A percentile compares a stretch with the other conserved stretches of the same genome.
These are phyloP conservation scores for Drosophila quinaria DNA, from an alignment of 2,888 invertebrate genomes.

Conservation along the genomic window DNA sequence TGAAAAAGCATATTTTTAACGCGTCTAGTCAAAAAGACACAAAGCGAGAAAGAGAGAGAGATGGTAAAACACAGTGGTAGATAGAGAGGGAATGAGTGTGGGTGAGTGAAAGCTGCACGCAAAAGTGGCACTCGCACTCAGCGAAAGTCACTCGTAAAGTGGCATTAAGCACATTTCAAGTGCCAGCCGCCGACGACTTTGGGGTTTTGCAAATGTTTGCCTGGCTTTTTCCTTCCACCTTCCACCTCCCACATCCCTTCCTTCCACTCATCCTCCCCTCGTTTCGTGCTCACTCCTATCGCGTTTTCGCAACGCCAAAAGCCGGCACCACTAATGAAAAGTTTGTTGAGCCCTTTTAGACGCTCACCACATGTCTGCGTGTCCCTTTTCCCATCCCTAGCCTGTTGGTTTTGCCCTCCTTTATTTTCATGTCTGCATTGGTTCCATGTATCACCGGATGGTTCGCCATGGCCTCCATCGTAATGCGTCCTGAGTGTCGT, in stretches of 20 bases:
- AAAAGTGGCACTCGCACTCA: slow-evolving; percentile 79
- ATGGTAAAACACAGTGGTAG: slow-evolving; percentile 1
- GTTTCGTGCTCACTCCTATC: slow-evolving; percentile 9
- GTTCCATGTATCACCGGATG: slow-evolving; percentile 13
- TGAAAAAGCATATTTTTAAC: slow-evolving; percentile 66
- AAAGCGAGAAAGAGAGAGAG: background rate
- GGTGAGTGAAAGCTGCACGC: slow-evolving; percentile 56
- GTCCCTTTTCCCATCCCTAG: slow-evolving; percentile 10
- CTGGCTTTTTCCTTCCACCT: slow-evolving; percentile 45
- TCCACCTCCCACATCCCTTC: too few species aligned
- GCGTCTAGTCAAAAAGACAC: slow-evolving; percentile 55
- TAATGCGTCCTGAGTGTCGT: slow-evolving; percentile 60
- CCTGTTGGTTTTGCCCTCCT: background rate
- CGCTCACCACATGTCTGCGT: slow-evolving; percentile 55
- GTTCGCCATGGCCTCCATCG: slow-evolving; percentile 27
- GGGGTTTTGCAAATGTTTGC: slow-evolving; percentile 67
- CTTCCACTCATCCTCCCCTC: too few species aligned
- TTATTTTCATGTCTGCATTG: slow-evolving; percentile 11
- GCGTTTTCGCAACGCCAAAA: slow-evolving; percentile 46
- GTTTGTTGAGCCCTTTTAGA: slow-evolving; percentile 75
- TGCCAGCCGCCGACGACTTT: slow-evolving; percentile 54
- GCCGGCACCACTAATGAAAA: slow-evolving; percentile 73
- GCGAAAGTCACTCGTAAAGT: slow-evolving; percentile 82
- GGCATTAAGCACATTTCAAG: slow-evolving; percentile 81
- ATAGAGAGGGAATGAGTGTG: slow-evolving; percentile 5